These are phyloP conservation scores for Drosophila jambulina DNA, from an alignment of 1,140 invertebrate genomes.

Conservation along the genomic window DNA sequence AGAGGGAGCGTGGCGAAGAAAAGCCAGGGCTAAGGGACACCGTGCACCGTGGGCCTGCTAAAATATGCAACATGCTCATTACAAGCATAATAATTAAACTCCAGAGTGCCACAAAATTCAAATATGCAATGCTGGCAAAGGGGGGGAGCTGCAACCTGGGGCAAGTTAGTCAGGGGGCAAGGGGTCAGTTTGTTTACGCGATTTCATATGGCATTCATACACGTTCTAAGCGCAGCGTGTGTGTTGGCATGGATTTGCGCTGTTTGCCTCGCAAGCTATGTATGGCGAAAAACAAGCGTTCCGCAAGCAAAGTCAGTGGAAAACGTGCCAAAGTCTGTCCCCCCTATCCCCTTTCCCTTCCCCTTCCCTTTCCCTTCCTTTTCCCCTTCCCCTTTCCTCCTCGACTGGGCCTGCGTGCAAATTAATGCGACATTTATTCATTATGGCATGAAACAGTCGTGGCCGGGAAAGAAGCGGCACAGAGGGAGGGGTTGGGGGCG, in stretches of 20 bases:
- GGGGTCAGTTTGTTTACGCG: slow-evolving; percentile 61
- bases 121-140: slow-evolving; percentile 38
- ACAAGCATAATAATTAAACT: slow-evolving; percentile 75
- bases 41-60: slow-evolving; percentile 10
- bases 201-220: slow-evolving; percentile 56
- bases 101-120: slow-evolving; percentile 67
- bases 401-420: slow-evolving; percentile 62
- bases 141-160: neutral
- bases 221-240: slow-evolving; percentile 24
- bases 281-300: slow-evolving; percentile 51
- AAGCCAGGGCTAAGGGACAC: neutral
- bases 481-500: neutral
- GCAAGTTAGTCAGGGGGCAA: neutral
- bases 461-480: neutral
- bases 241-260: slow-evolving; percentile 53
- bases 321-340: slow-evolving; percentile 49
- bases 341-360: neutral
- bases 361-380: neutral
- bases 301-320: slow-evolving; percentile 29
- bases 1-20: neutral
- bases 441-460: slow-evolving; percentile 63
- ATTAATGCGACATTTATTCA: slow-evolving; percentile 80
- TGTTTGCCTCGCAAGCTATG: slow-evolving; percentile 55
- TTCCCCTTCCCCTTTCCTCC: neutral
- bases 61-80: slow-evolving; percentile 76